Evolutionary conservation across 2,113 vertebrate species (phyloP).

Genomic region (Hemiscyllium ocellatum): DNA sequence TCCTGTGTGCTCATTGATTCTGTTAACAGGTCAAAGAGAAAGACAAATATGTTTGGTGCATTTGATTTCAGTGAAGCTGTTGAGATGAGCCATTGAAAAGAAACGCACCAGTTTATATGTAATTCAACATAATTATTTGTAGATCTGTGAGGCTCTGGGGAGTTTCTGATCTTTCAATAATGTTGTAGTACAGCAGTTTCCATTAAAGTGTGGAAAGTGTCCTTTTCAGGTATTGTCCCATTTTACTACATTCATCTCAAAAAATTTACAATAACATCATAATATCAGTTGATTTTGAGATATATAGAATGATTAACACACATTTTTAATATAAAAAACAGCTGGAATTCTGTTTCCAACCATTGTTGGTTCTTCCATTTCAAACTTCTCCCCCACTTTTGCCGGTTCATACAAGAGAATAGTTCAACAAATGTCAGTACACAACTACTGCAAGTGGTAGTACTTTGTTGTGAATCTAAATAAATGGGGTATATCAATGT

Average conservation of each 20-base stretch:
- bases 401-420: no score
- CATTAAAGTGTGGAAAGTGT: not conserved
- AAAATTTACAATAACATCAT: not conserved
- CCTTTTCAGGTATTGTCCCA: not conserved
- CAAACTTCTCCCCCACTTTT: no score
- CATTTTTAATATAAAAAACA: not conserved
- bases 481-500: not conserved
- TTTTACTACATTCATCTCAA: not conserved
- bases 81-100: not conserved
- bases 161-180: not conserved
- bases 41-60: not conserved
- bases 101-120: not conserved
- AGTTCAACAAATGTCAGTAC: not conserved
- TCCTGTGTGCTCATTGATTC: not conserved
- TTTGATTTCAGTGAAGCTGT: not conserved
- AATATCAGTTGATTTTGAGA: not conserved
- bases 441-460: not conserved
- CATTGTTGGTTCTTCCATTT: no score
- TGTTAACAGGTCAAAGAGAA: not conserved
- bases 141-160: not conserved
- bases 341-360: no score
- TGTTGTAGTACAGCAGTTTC: not conserved
- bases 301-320: not conserved
- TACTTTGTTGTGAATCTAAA: not conserved
- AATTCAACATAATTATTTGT: not conserved